A percentile compares a stretch with the other conserved stretches of the same genome.
phyloP scores from a whole-genome alignment of 1,140 invertebrate species.

The Bombus confusus region DNA sequence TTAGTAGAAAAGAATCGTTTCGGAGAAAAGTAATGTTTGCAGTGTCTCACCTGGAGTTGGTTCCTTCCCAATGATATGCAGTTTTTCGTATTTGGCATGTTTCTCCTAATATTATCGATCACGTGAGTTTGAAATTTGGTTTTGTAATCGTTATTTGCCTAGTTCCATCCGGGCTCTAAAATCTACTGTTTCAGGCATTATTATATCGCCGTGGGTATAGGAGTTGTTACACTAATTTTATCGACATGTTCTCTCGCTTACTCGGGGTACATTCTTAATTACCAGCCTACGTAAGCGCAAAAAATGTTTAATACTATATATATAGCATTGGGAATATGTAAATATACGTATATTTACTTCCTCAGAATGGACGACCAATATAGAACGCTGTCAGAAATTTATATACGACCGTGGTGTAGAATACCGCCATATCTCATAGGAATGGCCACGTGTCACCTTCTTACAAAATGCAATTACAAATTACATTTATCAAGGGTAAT shows the following conservation, averaged over 20 bases:
- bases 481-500: conserved; percentile 76
- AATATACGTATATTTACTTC: conserved; percentile 4
- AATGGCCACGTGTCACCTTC: conserved; percentile 78
- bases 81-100: conserved; percentile 85
- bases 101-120: conserved; percentile 83
- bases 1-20: accelerated
- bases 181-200: conserved; percentile 72
- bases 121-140: conserved; percentile 57
- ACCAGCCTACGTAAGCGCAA: conserved; percentile 79
- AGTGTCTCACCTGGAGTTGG: conserved; percentile 93
- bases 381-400: conserved; percentile 75
- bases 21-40: background rate
- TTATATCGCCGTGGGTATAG: conserved; percentile 61
- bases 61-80: conserved; percentile 92
- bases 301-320: background rate
- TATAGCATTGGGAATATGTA: background rate
- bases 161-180: background rate
- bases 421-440: conserved; percentile 83
- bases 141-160: accelerated
- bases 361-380: conserved; percentile 79
- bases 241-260: conserved; percentile 75
- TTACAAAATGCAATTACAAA: conserved; percentile 75
- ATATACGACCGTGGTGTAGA: conserved; percentile 82
- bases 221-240: conserved; percentile 68
- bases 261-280: conserved; percentile 75